Evolutionary conservation across 2,888 invertebrate genomes (phyloP), one percentile per base, ranked within the genome.

Genomic region (Andricus quercusramuli): DNA sequence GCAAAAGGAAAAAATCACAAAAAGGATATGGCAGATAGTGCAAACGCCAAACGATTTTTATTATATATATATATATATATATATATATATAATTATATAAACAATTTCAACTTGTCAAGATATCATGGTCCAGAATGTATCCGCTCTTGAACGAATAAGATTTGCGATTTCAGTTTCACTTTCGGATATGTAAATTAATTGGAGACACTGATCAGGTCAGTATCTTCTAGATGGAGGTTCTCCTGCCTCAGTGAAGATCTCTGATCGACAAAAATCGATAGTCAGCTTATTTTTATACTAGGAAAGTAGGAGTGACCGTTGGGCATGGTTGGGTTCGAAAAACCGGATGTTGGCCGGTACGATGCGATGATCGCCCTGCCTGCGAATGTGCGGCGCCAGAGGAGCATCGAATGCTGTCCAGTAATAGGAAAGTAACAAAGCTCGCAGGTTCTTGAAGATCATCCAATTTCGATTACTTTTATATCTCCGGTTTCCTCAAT

Each of bases 211-310:
- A 90, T 77, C 89, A 89, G 89, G 90, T 85, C 85, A 85, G 41
- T 86, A 90, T 88, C 81, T 76, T 47, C 9, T 78, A 44, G 41
- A 68, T 76, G 82, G 89, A 89, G 88, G 89, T 90, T 77, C 41
- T 17, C 56, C 20, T 64, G 68, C 41, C 78, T 29, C 76, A 37
- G 68, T 67, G 44, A 51, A 77, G 83, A 86, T 86, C 85, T 83
- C 83, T 70, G 88, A 90, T 90, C 85, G 85, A 85, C 85, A 86
- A 86, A 88, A 89, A 90, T 90, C 90, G 90, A 90, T 90, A 89
- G 85, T 85, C 77, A 78, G 86, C 83, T 86, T 86, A 89, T 90
- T 90, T 90, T 90, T 89, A 79, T 85, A 90, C 86, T 90, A 90
- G 90, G 90, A 87, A 85, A 90, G 86, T 85, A 90, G 90, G 84